Base-by-base conservation (phyloP, 1,140 invertebrate species). In the Drosophila funebris region DNA sequence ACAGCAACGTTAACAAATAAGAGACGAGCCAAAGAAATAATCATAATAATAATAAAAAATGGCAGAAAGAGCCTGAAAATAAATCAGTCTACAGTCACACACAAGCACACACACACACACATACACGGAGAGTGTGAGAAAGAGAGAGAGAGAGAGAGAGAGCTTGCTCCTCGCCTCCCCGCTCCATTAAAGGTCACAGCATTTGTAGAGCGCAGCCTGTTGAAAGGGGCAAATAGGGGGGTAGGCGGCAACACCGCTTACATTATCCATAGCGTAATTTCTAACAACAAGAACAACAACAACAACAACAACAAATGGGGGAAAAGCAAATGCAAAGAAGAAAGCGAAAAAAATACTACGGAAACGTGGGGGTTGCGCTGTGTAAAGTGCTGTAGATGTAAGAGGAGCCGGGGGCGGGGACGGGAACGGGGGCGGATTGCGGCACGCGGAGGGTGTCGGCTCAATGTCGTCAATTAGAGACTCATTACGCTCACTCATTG, bases 381-480 rank as follows among this genome's bases (percentile, higher is more conserved):
- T 20, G 27, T 43, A 66, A 53, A 39, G 18, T 20, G 41, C 16
- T 14, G 39, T 14, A 18, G 68, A 9, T 58, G 50, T 5, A n/a
- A 2, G 4, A 1, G 44, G 31, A 3, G 14, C 24, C 16, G 50
- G 56, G 20, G 36, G 20, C 2, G 9, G 27, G 20, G n/a, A n/a
- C n/a, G n/a, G 31, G 4, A 8, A n/a, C 18, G 20, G n/a, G 57
- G 33, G 16, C 6, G 16, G 14, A n/a, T n/a, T n/a, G n/a, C n/a
- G 41, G 27, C 31, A 14, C 0, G 13, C 9, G 27, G 57, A 48
- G 9, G 54, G 31, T 20, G 57, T 48, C 66, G 73, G 77, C 75
- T 81, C 82, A 90, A 80, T 90, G 83, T 78, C 88, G 88, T 90
- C 88, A 90, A 90, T 90, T 90, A 90, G 88, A 90, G 80, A 90